Evolutionary conservation across 2,888 invertebrate species (phyloP), one percentile per base, ranked within the genome.

Genomic region (Oligia fasciuncula): DNA sequence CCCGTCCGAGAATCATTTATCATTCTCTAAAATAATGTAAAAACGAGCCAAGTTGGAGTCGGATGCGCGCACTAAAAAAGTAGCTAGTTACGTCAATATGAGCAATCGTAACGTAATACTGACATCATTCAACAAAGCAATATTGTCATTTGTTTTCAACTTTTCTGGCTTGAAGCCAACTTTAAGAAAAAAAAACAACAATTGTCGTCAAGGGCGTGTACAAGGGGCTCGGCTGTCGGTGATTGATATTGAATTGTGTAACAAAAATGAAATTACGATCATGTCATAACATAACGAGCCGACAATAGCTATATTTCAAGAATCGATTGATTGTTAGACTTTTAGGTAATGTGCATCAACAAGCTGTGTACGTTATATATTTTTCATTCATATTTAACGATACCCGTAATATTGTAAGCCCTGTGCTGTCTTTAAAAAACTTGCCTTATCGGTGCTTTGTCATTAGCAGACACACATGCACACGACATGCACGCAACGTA

Each of bases 91-190:
- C 9, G 65, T 40, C 54, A 43, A 0, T 63, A 29, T 43, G 23
- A 19, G 0, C 29, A 63, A 54, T 19, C 5, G 19, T 54, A 60
- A 35, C 35, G 29, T 68, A 23, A 71, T 17, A 46, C 1, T 13
- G 2, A 13, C 43, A 57, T 83, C 72, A 51, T 43, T 83, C 51
- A 84, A 77, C 66, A 85, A 54, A 49, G 13, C 60, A 72, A 66
- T 13, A 35, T 57, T 85, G 81, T 72, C 73, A 85, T 43, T 76
- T 84, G 57, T 84, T 84, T 63, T 68, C 19, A 71, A 29, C 62
- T 8, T 8, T 63, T 14, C 43, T 83, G 83, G 83, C 83, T 60
- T 5, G 8, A 1, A 17, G 83, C 83, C 83, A 83, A 76, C 14
- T 60, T 62, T n/a, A 19, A 49, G 46, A 11, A 43, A 71, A 63